Evolutionary conservation across 64 coral and sea anemone species (phyloP), one percentile per base, ranked within the genome.

Genomic region (Pocillopora damicornis): DNA sequence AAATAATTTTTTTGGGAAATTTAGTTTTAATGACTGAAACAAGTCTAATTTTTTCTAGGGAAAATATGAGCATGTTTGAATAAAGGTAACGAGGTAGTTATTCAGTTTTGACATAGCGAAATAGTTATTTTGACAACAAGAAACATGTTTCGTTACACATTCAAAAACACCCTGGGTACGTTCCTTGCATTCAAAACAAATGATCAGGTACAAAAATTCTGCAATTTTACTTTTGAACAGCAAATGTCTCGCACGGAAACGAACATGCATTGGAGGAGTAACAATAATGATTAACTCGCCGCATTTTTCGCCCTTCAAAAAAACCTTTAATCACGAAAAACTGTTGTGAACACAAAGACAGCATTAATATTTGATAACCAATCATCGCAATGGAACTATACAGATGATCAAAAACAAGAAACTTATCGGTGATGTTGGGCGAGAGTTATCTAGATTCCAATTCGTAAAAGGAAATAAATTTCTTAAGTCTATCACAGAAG

Each of bases 301-400:
- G 23, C 8, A 69, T 69, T 69, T 69, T 69, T 51, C 42, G 18
- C 20, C 20, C 17, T n/a, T 69, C 23, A 9, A 69, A 18, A 69
- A 69, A 69, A 69, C 10, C 66, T 69, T 69, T 69, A n/a, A 69
- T 69, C 66, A 69, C 10, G 66, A 18, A 1, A 22, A 22, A 69
- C 66, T 69, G 23, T 23, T 20, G 66, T n/a, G 6, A 23, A 69
- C 5, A 9, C 23, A 25, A 69, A 22, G 66, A 69, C 20, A 69
- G 18, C 10, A 79, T 79, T 20, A 79, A 79, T 79, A 79, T 60
- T 79, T 79, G n/a, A 79, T 60, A 1, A 79, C 22, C 77, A 17
- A 79, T n/a, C 77, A 26, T 79, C 13, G 18, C 22, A 61, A 13
- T 58, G 26, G 13, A 79, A 22, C 22, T 60, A 59, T 37, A 9